phyloP scores from a whole-genome alignment of 2,113 vertebrate species.

The Pseudorectes ferrugineus region DNA sequence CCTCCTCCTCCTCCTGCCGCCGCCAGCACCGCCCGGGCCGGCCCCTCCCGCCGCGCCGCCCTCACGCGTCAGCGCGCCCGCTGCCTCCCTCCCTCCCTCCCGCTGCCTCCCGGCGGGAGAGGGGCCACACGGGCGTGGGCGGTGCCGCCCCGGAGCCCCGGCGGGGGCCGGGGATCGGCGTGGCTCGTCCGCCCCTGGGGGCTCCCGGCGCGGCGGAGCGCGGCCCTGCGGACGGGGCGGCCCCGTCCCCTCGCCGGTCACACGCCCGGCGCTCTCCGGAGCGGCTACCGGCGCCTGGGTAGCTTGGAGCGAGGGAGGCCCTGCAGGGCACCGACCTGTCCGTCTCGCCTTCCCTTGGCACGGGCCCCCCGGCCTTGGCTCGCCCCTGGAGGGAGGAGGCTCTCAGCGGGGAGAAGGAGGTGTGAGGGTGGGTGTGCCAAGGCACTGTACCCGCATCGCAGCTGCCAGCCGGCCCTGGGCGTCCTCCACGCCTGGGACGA shows the following conservation, averaged over 20 bases:
- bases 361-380: not conserved
- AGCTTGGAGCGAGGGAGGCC: not conserved
- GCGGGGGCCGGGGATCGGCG: too few relatives aligned
- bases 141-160: too few relatives aligned
- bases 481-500: rapidly evolving
- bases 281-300: not conserved
- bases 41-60: too few relatives aligned
- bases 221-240: not conserved
- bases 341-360: rapidly evolving
- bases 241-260: too few relatives aligned
- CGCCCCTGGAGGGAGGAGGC: rapidly evolving
- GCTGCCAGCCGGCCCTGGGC: not conserved
- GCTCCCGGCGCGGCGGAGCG: not conserved
- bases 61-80: too few relatives aligned
- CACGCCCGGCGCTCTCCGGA: not conserved
- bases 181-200: not conserved
- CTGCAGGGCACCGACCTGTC: rapidly evolving
- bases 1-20: too few relatives aligned
- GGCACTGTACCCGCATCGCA: rapidly evolving
- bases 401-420: rapidly evolving
- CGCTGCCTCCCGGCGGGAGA: too few relatives aligned
- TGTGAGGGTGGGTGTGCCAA: rapidly evolving
- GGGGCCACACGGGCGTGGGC: too few relatives aligned
- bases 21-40: too few relatives aligned
- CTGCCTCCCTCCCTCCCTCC: too few relatives aligned